These are phyloP conservation scores for Gorsachius goisagi DNA, from an alignment of 2,113 vertebrate genomes.

Conservation along the genomic window DNA sequence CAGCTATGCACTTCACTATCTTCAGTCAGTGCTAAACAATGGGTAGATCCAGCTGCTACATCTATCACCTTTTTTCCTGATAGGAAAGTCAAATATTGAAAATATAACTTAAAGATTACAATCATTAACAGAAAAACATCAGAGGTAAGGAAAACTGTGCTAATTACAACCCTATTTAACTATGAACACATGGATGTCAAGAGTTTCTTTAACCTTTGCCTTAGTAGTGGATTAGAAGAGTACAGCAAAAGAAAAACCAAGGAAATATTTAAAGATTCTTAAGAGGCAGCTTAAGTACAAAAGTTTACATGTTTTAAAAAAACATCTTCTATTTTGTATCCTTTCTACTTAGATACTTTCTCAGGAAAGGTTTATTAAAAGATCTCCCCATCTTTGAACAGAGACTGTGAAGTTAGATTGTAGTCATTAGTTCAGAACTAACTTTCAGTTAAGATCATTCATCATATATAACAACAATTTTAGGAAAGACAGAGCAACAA, in stretches of 20 bases:
- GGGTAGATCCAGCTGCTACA: constrained; percentile 93
- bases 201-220: background rate
- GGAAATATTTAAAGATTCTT: background rate
- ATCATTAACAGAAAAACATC: background rate
- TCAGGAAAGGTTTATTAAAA: background rate
- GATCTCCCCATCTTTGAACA: background rate
- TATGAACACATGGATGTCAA: background rate
- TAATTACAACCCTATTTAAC: background rate
- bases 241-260: background rate
- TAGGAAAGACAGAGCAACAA: background rate
- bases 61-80: constrained; percentile 96
- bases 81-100: background rate
- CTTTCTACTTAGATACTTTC: background rate
- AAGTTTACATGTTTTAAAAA: background rate
- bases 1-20: constrained; percentile 97
- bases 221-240: background rate
- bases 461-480: background rate
- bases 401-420: background rate
- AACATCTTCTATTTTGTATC: background rate
- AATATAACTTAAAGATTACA: background rate
- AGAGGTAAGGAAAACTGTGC: background rate
- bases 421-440: background rate
- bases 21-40: constrained; percentile 93
- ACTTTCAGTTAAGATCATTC: background rate
- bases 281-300: background rate